Evolutionary conservation across 2,797 vertebrate genomes (phyloP).

Genomic region (Myripristis murdjan): DNA sequence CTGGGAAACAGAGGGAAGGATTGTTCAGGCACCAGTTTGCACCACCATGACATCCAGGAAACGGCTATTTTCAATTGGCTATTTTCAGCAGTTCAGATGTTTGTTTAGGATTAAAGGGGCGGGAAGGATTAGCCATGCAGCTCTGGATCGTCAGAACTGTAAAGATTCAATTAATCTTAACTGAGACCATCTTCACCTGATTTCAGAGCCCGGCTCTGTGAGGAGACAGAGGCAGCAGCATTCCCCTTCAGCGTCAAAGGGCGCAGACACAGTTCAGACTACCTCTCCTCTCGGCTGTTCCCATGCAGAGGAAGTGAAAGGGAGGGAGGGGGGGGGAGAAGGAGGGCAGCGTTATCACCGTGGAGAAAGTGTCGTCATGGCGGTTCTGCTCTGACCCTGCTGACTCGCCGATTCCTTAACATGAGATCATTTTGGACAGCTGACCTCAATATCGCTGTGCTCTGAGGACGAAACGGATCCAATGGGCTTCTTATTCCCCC

Average conservation of each 20-base stretch:
- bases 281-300: conserved; percentile 57
- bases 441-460: conserved; percentile 86
- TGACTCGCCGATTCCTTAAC: conserved; percentile 87
- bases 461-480: conserved; percentile 74
- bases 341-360: conserved; percentile 79
- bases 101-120: conserved; percentile 72
- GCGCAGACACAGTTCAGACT: conserved; percentile 56
- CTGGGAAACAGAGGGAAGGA: conserved; percentile 73
- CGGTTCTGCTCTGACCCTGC: conserved; percentile 85
- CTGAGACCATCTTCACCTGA: conserved; percentile 44
- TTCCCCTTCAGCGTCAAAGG: conserved; percentile 41
- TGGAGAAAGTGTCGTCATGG: conserved; percentile 85
- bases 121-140: conserved; percentile 36
- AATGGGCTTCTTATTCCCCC: conserved; percentile 62
- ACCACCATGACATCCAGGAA: conserved; percentile 79
- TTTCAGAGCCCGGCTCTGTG: conserved; percentile 28
- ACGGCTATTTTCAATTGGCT: conserved; percentile 67
- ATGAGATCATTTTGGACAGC: conserved; percentile 89
- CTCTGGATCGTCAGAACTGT: conserved; percentile 48
- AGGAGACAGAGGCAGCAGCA: conserved; percentile 31
- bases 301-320: conserved; percentile 71
- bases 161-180: conserved; percentile 53
- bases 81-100: conserved; percentile 78
- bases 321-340: conserved; percentile 57
- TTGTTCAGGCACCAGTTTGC: conserved; percentile 72